These are phyloP conservation scores for Sebastiscus tertius DNA, from an alignment of 2,797 vertebrate genomes.

Conservation along the genomic window DNA sequence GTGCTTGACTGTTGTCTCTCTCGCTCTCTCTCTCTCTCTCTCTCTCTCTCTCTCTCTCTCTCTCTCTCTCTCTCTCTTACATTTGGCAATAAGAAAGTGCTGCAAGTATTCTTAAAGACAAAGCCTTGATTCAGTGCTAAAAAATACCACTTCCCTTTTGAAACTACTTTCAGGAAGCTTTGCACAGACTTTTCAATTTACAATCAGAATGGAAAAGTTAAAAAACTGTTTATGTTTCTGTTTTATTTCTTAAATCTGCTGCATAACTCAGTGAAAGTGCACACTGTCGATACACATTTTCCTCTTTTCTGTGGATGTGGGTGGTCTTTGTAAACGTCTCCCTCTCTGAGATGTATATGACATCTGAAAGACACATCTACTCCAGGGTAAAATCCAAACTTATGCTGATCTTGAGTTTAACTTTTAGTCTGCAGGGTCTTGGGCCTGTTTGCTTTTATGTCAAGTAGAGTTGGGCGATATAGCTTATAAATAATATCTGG, in stretches of 20 bases:
- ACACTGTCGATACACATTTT: neutral
- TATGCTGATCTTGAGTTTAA: no score
- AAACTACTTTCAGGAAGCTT: neutral
- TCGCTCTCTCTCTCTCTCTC: neutral
- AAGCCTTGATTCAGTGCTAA: neutral
- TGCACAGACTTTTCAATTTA: neutral
- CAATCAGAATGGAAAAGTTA: neutral
- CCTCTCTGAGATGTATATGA: neutral
- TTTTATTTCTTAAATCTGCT: neutral
- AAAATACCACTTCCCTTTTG: constrained; percentile 14
- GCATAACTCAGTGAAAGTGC: neutral
- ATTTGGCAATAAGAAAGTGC: constrained; percentile 33
- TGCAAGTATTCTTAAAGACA: neutral
- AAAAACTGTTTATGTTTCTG: neutral
- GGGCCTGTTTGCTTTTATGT: no score
- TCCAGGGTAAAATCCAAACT: no score
- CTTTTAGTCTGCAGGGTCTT: no score
- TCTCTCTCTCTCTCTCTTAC: neutral
- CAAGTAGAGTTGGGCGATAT: no score
- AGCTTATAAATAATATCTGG: no score
- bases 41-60: neutral
- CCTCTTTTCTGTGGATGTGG: neutral
- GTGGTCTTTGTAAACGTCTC: neutral
- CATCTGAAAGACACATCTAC: no score
- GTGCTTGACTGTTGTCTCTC: neutral